Evolutionary conservation across 2,113 vertebrate genomes (phyloP), one percentile per base, ranked within the genome.

Genomic region (Platichthys stellatus): DNA sequence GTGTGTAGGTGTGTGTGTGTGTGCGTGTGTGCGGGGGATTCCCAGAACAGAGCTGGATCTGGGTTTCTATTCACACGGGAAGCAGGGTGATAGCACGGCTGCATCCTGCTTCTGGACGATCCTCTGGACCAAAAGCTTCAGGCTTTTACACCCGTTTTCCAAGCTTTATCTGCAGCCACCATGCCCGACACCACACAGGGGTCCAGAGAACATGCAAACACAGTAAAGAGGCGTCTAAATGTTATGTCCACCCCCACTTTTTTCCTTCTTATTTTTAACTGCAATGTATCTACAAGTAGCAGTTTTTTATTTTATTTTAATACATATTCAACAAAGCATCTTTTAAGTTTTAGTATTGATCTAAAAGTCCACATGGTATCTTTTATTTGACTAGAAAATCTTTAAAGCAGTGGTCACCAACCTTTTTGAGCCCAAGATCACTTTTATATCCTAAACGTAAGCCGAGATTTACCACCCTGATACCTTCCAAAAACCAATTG

Each of bases 51-150:
- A 63, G 78, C 45, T 69, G 76, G 57, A 63, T 80, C 69, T 81
- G 69, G 51, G 75, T 77, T 82, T 85, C 56, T 35, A 82, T 90
- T 93, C 92, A 90, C 88, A 91, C 51, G 70, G 84, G 89, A 91
- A 89, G 81, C 64, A 35, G 71, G n/a, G 35, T 18, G 63, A 81
- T 20, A 40, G 49, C n/a, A 3, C 21, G 35, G n/a, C 56, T 40
- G 69, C 70, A 74, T 87, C 67, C 85, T 83, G 74, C 67, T 78
- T 69, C 54, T 72, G 49, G 57, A 81, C 69, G 63, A 69, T 59
- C 63, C 77, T 69, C 49, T 72, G 51, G 53, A 79, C 72, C 63
- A 66, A 60, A 61, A 74, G 54, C 26, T 70, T 63, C 14, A 78
- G 71, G 80, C 58, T 57, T 35, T 60, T 51, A 80, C 71, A 47